A percentile compares a stretch with the other conserved stretches of the same genome.
Evolutionary conservation across 2,888 invertebrate genomes (phyloP).

Genomic region (Saturnia japonica): DNA sequence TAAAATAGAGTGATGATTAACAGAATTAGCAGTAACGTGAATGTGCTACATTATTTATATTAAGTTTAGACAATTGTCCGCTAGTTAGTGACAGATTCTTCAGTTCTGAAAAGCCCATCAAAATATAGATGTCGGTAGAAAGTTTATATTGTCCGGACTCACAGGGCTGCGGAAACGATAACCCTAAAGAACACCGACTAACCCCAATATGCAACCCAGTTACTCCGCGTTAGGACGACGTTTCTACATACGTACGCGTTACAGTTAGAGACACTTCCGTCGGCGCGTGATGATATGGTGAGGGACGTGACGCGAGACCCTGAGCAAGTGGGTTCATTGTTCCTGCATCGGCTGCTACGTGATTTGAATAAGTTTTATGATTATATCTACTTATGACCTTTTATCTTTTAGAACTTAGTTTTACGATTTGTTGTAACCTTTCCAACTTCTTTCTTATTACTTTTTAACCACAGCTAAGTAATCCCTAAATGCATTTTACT

Average conservation of each 20-base stretch:
- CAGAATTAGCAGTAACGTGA: too few relatives aligned
- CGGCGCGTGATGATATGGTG: slow-evolving; percentile 49
- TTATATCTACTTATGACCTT: background rate
- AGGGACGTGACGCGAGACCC: slow-evolving; percentile 52
- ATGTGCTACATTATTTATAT: too few relatives aligned
- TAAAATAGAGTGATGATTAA: too few relatives aligned
- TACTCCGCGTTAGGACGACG: slow-evolving; percentile 48
- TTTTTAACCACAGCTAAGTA: too few relatives aligned
- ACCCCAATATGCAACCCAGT: slow-evolving; percentile 62
- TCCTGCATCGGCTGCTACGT: slow-evolving; percentile 35
- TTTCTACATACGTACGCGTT: slow-evolving; percentile 51
- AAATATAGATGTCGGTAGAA: slow-evolving; percentile 10
- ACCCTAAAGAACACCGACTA: slow-evolving; percentile 27
- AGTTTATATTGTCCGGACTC: slow-evolving; percentile 13
- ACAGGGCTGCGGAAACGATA: slow-evolving; percentile 18
- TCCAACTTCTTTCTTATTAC: background rate
- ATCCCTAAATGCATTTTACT: too few relatives aligned
- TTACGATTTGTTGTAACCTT: background rate
- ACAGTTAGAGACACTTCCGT: slow-evolving; percentile 66
- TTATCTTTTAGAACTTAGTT: background rate
- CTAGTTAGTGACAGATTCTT: background rate
- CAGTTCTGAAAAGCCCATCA: background rate
- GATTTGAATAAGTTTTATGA: slow-evolving; percentile 22
- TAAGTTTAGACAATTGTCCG: background rate
- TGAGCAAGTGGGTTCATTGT: slow-evolving; percentile 42